Percentiles rank a stretch among this genome's conserved stretches.
Evolutionary conservation across 1,140 invertebrate species (phyloP).

Genomic region (Zophobas morio): DNA sequence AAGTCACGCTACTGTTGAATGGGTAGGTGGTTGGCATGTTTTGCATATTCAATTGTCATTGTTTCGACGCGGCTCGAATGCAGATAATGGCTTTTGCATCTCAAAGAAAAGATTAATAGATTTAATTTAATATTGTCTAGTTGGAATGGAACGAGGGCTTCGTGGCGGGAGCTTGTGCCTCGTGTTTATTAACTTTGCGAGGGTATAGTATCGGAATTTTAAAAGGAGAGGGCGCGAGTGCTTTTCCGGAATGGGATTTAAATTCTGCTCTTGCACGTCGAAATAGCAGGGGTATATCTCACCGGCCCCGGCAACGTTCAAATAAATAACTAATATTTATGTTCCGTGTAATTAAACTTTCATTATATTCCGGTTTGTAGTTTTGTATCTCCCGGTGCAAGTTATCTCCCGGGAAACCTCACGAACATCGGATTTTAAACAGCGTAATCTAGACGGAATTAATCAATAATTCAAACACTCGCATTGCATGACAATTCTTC

Average conservation of each 20-base stretch:
- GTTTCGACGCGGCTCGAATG: constrained; percentile 35
- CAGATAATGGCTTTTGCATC: constrained; percentile 46
- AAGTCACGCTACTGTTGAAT: constrained; percentile 12
- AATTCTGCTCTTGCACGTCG: constrained; percentile 26
- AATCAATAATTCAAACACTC: constrained; percentile 52
- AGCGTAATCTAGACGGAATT: constrained; percentile 40
- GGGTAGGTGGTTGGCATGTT: constrained; percentile 23
- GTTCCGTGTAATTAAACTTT: constrained; percentile 45
- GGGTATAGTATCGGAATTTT: constrained; percentile 43
- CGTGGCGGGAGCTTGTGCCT: constrained; percentile 7
- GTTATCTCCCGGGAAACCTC: constrained; percentile 35
- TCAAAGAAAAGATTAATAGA: constrained; percentile 51
- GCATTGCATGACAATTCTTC: constrained; percentile 56
- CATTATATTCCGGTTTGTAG: constrained; percentile 32
- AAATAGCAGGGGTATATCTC: constrained; percentile 11
- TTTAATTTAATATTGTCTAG: constrained; percentile 49
- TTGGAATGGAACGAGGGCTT: constrained; percentile 13
- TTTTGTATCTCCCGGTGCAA: constrained; percentile 36
- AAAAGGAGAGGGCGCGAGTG: constrained; percentile 20
- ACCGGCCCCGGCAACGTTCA: constrained; percentile 1
- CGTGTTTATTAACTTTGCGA: constrained; percentile 40
- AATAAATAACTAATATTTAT: constrained; percentile 46
- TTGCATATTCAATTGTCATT: constrained; percentile 51
- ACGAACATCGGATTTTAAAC: constrained; percentile 36
- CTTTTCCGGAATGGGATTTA: constrained; percentile 21